phyloP scores from a whole-genome alignment of 2,888 invertebrate genomes.

The Microctonus hyperodae region DNA sequence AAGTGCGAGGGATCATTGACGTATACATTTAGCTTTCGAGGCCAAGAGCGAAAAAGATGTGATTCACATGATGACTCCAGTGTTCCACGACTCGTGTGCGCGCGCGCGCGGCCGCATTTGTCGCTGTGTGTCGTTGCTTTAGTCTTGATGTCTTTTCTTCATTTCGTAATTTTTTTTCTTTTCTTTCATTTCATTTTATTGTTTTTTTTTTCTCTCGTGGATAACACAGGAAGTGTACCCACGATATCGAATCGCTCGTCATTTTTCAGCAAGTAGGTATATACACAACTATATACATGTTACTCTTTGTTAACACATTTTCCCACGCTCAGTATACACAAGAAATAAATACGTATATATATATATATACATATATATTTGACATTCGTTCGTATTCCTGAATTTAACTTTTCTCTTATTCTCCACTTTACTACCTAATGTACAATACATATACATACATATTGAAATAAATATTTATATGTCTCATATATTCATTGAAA shows the following conservation, averaged over 20 bases:
- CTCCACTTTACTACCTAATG: too few species aligned
- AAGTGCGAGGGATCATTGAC: constrained; percentile 23
- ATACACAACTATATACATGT: constrained; percentile 4
- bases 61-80: constrained; percentile 34
- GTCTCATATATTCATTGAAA: too few species aligned
- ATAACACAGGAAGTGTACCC: constrained; percentile 32
- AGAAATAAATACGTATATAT: constrained; percentile 2
- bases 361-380: too few species aligned
- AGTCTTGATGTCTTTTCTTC: not conserved
- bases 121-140: not conserved
- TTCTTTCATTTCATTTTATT: not conserved
- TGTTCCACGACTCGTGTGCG: constrained; percentile 16
- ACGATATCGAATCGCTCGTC: constrained; percentile 31
- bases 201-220: not conserved
- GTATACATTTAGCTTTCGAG: constrained; percentile 21
- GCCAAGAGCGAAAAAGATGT: constrained; percentile 21
- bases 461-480: too few species aligned
- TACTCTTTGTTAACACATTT: constrained; percentile 13
- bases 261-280: constrained; percentile 22
- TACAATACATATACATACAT: too few species aligned
- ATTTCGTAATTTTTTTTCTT: not conserved
- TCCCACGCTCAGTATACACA: constrained; percentile 22
- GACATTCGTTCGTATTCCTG: not conserved
- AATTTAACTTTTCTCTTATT: not conserved
- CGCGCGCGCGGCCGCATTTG: not conserved